A percentile compares a stretch with the other conserved stretches of the same genome.
These are phyloP conservation scores for Diplodus puntazzo DNA, from an alignment of 2,797 vertebrate genomes.

Conservation along the genomic window DNA sequence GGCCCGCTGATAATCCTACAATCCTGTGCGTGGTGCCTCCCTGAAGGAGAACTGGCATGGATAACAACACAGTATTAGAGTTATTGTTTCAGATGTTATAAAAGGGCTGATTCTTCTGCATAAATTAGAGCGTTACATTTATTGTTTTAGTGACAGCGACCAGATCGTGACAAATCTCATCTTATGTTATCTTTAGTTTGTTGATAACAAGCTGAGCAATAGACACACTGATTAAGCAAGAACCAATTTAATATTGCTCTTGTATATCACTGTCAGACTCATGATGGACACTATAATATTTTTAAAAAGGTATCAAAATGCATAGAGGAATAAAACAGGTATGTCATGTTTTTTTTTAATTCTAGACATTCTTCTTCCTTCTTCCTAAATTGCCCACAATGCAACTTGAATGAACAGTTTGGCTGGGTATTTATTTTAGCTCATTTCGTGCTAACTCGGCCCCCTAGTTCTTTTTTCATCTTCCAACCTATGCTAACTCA, in stretches of 20 bases:
- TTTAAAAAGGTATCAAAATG: not conserved
- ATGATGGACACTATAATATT: not conserved
- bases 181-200: not conserved
- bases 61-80: not conserved
- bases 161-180: not conserved
- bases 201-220: not conserved
- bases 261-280: not conserved
- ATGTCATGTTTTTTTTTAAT: not conserved
- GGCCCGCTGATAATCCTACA: constrained; percentile 35
- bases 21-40: not conserved
- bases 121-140: constrained; percentile 22
- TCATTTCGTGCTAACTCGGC: not conserved
- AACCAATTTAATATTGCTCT: not conserved
- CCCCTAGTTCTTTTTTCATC: not conserved
- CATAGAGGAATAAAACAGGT: not conserved
- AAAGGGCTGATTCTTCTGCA: constrained; percentile 20
- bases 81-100: constrained; percentile 11
- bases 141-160: not conserved
- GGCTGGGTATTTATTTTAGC: not conserved
- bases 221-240: not conserved
- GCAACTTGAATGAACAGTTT: too few species aligned
- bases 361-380: not conserved
- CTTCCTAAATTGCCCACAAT: not conserved
- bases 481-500: not conserved
- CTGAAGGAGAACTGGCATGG: not conserved